Evolutionary conservation across 2,797 vertebrate species (phyloP).

Genomic region (Allobates femoralis): DNA sequence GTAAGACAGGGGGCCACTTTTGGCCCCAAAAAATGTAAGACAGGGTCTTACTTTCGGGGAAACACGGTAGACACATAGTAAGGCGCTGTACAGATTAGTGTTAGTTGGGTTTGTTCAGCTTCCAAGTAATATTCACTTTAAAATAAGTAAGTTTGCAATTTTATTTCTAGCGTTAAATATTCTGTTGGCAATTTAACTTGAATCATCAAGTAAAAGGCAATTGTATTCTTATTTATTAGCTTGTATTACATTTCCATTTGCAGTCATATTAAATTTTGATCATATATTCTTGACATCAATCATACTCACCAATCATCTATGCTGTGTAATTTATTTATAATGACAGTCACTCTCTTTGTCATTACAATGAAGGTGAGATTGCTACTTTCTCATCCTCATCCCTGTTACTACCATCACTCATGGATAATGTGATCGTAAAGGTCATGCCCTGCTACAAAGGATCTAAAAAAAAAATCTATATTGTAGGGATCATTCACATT

Average conservation of each 20-base stretch:
- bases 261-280: conserved; percentile 8
- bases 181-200: no score
- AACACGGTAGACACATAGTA: background rate
- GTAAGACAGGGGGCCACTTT: no score
- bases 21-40: no score
- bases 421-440: conserved; percentile 8
- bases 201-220: background rate
- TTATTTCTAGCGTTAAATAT: no score
- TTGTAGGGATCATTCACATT: background rate
- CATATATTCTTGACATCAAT: background rate
- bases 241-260: background rate
- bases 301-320: background rate
- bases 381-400: background rate
- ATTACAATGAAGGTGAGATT: background rate
- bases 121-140: background rate
- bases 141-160: background rate
- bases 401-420: background rate
- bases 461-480: background rate
- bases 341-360: background rate
- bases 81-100: background rate
- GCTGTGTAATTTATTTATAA: conserved; percentile 16
- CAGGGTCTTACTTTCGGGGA: no score
- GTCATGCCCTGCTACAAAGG: background rate
- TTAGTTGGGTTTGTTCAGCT: background rate
- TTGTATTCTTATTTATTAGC: background rate